Conservation (phyloP, 1,140 invertebrate species). For the Ephestia elutella region DNA sequence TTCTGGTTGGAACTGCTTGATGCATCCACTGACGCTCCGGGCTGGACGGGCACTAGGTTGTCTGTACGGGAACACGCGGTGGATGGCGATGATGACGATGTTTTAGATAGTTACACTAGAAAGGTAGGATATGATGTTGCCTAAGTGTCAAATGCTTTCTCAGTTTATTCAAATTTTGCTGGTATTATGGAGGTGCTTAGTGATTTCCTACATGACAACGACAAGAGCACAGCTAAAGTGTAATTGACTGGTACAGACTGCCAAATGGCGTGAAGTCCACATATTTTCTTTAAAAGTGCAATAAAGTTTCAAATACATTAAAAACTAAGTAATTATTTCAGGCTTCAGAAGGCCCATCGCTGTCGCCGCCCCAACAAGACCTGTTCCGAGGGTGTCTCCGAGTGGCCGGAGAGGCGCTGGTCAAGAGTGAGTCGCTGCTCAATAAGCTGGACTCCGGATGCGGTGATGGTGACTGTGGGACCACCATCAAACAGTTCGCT, state of each 20-base stretch:
- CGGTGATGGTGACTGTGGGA: constrained; percentile 90
- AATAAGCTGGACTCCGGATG: constrained; percentile 84
- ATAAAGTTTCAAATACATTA: too few relatives aligned
- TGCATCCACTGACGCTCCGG: constrained; percentile 74
- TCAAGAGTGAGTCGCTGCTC: constrained; percentile 75
- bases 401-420: constrained; percentile 71
- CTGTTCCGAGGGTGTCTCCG: constrained; percentile 71
- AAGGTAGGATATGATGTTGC: constrained; percentile 35
- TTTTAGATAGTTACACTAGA: constrained; percentile 29
- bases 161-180: too few relatives aligned
- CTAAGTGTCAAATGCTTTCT: background rate
- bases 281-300: too few relatives aligned
- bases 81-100: constrained; percentile 35
- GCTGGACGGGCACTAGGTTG: constrained; percentile 75
- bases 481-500: constrained; percentile 80
- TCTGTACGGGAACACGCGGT: constrained; percentile 24
- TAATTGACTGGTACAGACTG: too few relatives aligned
- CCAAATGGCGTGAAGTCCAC: too few relatives aligned
- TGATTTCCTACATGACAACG: too few relatives aligned
- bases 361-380: constrained; percentile 48
- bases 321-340: constrained; percentile 21
- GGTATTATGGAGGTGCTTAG: too few relatives aligned
- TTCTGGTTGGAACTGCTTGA: constrained; percentile 77
- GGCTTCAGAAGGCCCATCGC: constrained; percentile 46
- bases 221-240: too few relatives aligned